Evolutionary conservation across 2,113 vertebrate genomes (phyloP).

Genomic region (Climacteris rufus): DNA sequence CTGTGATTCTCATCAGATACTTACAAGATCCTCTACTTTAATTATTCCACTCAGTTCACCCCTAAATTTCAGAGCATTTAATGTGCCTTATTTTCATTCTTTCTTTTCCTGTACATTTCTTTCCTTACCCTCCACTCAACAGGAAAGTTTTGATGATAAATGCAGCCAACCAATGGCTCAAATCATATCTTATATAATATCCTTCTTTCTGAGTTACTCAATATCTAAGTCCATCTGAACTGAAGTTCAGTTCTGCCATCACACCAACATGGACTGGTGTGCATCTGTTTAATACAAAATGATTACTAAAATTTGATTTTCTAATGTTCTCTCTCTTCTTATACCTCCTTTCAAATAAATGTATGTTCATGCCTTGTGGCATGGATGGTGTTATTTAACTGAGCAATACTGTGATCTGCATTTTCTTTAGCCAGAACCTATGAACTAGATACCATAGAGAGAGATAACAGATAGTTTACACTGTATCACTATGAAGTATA

Average conservation of each 20-base stretch:
- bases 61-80: neutral
- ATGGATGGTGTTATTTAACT: neutral
- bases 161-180: neutral
- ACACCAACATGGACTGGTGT: neutral
- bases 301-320: neutral
- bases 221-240: neutral
- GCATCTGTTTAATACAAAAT: neutral
- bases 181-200: neutral
- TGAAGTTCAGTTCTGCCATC: neutral
- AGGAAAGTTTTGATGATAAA: neutral
- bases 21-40: neutral
- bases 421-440: neutral
- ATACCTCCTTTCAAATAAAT: neutral
- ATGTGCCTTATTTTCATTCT: neutral
- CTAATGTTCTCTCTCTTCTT: neutral
- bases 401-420: neutral
- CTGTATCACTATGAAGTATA: neutral
- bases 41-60: neutral
- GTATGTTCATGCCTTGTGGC: neutral
- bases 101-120: neutral
- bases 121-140: neutral
- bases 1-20: neutral
- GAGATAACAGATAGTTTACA: neutral
- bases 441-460: neutral
- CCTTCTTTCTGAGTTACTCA: neutral